Percentiles rank a stretch among this genome's conserved stretches.
Conservation (phyloP, 2,113 vertebrate species). For the Corydoras sp. region DNA sequence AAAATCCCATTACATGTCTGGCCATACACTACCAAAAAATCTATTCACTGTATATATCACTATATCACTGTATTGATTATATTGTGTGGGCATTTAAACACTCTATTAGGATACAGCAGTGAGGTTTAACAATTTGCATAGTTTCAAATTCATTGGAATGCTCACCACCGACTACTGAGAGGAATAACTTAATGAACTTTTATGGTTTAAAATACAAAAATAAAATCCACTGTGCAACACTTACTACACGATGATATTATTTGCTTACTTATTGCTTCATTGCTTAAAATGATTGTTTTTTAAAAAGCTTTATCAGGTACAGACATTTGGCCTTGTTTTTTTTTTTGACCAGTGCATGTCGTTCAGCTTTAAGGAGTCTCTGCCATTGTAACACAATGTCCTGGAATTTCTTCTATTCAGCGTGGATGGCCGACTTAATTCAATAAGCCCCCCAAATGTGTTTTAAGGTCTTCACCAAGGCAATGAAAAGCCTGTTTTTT, state of each 20-base stretch:
- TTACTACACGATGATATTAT: too few relatives aligned
- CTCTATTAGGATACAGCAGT: too few relatives aligned
- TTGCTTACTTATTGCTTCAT: neutral
- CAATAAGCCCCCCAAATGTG: neutral
- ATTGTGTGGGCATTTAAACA: too few relatives aligned
- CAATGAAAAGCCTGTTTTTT: neutral
- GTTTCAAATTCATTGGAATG: neutral
- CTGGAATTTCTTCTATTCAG: constrained; percentile 23
- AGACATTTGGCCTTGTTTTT: constrained; percentile 8
- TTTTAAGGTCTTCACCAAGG: neutral
- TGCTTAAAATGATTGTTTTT: constrained; percentile 15
- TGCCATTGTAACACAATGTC: constrained; percentile 24
- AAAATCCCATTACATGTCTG: neutral
- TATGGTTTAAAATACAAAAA: too few relatives aligned
- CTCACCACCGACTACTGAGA: too few relatives aligned
- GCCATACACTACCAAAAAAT: too few relatives aligned
- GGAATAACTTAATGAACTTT: too few relatives aligned
- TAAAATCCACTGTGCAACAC: too few relatives aligned
- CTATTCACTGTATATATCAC: too few relatives aligned
- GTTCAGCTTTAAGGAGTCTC: constrained; percentile 13
- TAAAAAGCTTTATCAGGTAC: constrained; percentile 16
- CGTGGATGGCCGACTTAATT: neutral
- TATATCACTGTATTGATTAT: too few relatives aligned
- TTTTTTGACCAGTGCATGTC: constrained; percentile 17
- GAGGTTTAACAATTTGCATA: too few relatives aligned